Conservation (phyloP, 2,113 vertebrate species). For the Spilogale gracilis region DNA sequence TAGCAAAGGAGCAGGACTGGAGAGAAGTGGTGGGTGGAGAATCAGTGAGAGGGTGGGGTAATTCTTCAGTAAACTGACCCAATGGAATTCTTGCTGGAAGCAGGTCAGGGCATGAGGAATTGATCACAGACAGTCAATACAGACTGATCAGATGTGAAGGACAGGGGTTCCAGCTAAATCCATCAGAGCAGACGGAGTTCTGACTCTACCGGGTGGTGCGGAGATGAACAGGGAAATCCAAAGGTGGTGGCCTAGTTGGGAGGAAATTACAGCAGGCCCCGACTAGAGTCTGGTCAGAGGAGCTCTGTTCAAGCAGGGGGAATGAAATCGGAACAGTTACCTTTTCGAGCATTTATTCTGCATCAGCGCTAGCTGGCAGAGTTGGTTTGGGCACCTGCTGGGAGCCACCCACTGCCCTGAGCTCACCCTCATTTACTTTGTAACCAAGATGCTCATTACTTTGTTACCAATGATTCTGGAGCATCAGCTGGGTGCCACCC, state of each 20-base stretch:
- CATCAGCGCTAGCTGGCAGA: accelerated
- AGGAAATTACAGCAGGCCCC: background rate
- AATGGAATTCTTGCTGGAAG: background rate
- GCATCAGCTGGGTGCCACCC: background rate
- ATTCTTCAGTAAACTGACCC: background rate
- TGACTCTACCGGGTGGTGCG: background rate
- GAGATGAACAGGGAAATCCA: background rate
- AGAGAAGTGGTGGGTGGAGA: background rate
- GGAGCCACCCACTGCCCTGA: background rate
- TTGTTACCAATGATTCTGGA: background rate
- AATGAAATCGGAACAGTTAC: background rate
- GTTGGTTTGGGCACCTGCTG: background rate
- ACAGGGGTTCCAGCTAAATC: background rate
- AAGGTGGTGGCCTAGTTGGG: accelerated
- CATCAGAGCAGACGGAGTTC: accelerated
- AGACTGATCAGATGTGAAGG: background rate
- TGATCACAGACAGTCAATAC: background rate
- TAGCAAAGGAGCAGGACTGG: background rate
- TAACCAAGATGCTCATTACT: background rate
- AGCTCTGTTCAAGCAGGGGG: background rate
- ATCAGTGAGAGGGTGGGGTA: background rate
- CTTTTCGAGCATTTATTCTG: background rate
- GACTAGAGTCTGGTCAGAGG: background rate
- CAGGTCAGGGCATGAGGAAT: background rate
- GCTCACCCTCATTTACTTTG: background rate